Base-by-base conservation (phyloP, 2,888 invertebrate genomes). In the Phrixothrix hirtus region DNA sequence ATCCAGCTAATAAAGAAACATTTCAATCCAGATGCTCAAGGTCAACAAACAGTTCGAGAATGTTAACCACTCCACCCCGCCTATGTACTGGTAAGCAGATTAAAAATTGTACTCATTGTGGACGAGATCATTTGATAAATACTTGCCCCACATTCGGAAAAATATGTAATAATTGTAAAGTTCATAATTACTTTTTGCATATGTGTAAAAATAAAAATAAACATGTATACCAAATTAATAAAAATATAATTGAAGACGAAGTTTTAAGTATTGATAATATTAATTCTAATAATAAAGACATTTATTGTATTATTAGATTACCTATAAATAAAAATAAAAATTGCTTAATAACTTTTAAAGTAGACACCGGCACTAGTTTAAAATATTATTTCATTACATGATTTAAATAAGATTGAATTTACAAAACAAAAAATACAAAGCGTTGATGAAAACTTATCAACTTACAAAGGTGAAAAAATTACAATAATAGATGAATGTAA, bases 111-210 rank as follows among this genome's bases (percentile, higher is more conserved):
- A 21, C 17, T 4, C 7, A 15, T 2, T 36, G 35, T 21, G 35
- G 35, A 36, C 3, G 2, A 9, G 12, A 13, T 2, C 35, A 36
- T 17, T 5, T 16, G 1, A 36, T 36, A n/a, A 36, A 36, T 36
- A 16, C 17, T 21, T 36, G 35, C 7, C 34, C 35, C 4, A 21
- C 35, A n/a, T 36, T 11, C 12, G 21, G 21, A n/a, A 36, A 36
- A 11, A n/a, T 16, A 16, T 36, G 35, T 10, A 15, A 15, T 17
- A 1, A 16, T 21, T 36, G 35, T 11, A 15, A 36, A 36, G 4
- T 11, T 6, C n/a, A 2, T 11, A 36, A 36, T 36, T 21, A 36
- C 21, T 36, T 21, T 36, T 17, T 21, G 4, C 17, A 15, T 6
- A 17, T 4, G 17, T 36, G 35, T 11, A 36, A 15, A 34, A 4